Evolutionary conservation across 2,113 vertebrate genomes (phyloP).

Genomic region (Oncorhynchus kisutch): DNA sequence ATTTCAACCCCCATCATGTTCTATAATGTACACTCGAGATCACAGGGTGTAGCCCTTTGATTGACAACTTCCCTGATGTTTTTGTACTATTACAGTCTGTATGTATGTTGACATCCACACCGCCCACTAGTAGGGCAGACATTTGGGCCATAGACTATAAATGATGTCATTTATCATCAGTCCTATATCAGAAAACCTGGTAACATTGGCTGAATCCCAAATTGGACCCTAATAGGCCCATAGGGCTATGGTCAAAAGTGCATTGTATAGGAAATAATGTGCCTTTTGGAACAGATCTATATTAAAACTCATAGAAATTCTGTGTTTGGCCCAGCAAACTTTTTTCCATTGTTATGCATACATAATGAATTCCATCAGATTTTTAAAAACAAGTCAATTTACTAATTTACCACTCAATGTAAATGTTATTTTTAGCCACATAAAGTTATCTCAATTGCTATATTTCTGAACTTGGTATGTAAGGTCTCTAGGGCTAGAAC

Average conservation of each 20-base stretch:
- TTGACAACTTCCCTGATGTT: background rate
- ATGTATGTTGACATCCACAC: conserved; percentile 6
- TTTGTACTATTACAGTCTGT: background rate
- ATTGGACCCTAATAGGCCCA: too few species aligned
- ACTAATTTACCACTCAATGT: conserved; percentile 7
- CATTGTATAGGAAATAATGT: too few species aligned
- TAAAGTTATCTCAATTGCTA: background rate
- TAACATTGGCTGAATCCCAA: too few species aligned
- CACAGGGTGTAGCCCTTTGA: background rate
- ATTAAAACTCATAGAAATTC: too few species aligned
- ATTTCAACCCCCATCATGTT: background rate
- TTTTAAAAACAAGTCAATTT: conserved; percentile 3
- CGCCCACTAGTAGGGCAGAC: background rate
- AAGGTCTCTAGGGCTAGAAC: background rate
- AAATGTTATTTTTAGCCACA: background rate
- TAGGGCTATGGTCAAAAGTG: too few species aligned
- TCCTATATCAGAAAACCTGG: too few species aligned
- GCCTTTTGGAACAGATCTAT: too few species aligned
- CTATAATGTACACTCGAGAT: background rate
- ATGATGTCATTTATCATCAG: conserved; percentile 17
- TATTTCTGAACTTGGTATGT: background rate
- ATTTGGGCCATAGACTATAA: conserved; percentile 5
- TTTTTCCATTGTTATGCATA: conserved; percentile 17
- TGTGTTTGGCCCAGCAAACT: conserved; percentile 7
- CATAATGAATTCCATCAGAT: conserved; percentile 29